phyloP scores from a whole-genome alignment of 2,797 vertebrate species.

The Sebastolobus altivelis region DNA sequence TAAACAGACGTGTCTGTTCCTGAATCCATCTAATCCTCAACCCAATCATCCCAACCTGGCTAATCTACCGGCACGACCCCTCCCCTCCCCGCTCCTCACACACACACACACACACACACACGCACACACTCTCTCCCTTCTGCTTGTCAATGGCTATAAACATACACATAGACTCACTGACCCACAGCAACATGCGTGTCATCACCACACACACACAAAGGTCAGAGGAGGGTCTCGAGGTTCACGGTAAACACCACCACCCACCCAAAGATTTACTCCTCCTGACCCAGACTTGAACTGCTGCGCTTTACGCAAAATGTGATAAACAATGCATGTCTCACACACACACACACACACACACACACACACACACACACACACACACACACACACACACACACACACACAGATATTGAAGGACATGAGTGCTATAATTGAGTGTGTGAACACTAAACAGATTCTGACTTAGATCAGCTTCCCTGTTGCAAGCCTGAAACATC shows the following conservation, averaged over 20 bases:
- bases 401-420: slow-evolving; percentile 17
- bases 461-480: slow-evolving; percentile 10
- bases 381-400: neutral
- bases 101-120: neutral
- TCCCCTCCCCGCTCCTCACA: slow-evolving; percentile 31
- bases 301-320: slow-evolving; percentile 46
- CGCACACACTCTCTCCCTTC: slow-evolving; percentile 32
- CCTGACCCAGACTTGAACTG: slow-evolving; percentile 71
- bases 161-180: slow-evolving; percentile 53
- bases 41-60: slow-evolving; percentile 80
- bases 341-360: slow-evolving; percentile 5
- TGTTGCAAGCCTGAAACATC: neutral
- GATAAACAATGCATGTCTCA: slow-evolving; percentile 47
- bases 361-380: slow-evolving; percentile 23
- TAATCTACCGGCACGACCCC: slow-evolving; percentile 70
- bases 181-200: slow-evolving; percentile 61
- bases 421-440: slow-evolving; percentile 11
- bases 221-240: slow-evolving; percentile 62
- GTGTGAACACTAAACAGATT: slow-evolving; percentile 32
- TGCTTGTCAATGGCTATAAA: neutral
- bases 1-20: slow-evolving; percentile 80
- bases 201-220: slow-evolving; percentile 50
- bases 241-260: slow-evolving; percentile 60
- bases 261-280: slow-evolving; percentile 63
- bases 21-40: slow-evolving; percentile 80